These are phyloP conservation scores for Drosophila tripunctata DNA, from an alignment of 2,888 invertebrate species.

Conservation along the genomic window DNA sequence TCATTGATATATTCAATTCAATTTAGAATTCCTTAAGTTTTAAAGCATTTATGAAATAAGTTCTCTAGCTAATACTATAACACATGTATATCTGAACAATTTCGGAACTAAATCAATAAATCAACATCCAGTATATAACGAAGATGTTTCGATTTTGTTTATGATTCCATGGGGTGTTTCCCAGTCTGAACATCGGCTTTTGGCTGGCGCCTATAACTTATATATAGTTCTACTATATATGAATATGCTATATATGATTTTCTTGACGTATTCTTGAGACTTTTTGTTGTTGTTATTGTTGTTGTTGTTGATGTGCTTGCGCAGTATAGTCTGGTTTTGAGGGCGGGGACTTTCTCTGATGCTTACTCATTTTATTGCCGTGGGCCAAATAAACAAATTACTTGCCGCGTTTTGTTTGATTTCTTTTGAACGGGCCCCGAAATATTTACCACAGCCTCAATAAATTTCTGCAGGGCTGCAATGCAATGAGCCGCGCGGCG, in stretches of 20 bases:
- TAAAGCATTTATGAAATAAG: background rate
- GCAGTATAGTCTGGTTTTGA: background rate
- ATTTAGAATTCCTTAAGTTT: background rate
- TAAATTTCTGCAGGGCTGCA: conserved; percentile 74
- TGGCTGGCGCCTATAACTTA: background rate
- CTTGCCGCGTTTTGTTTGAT: conserved; percentile 72
- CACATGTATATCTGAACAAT: background rate
- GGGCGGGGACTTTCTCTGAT: conserved; percentile 51
- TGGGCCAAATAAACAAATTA: conserved; percentile 76
- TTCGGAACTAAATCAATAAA: background rate
- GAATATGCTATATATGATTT: background rate
- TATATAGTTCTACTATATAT: background rate
- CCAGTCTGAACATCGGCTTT: background rate
- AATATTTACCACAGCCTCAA: conserved; percentile 77
- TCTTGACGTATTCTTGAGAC: background rate
- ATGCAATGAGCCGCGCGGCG: conserved; percentile 49
- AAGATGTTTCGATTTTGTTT: background rate
- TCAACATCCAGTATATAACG: background rate
- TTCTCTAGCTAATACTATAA: too few species aligned
- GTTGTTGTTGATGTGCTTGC: too few species aligned
- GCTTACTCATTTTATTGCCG: conserved; percentile 76
- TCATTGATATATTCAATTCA: too few species aligned
- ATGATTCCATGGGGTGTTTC: background rate
- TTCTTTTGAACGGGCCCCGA: conserved; percentile 77
- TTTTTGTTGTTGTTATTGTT: background rate